Conservation (phyloP, 2,797 vertebrate species). For the Gobionotothen gibberifrons region DNA sequence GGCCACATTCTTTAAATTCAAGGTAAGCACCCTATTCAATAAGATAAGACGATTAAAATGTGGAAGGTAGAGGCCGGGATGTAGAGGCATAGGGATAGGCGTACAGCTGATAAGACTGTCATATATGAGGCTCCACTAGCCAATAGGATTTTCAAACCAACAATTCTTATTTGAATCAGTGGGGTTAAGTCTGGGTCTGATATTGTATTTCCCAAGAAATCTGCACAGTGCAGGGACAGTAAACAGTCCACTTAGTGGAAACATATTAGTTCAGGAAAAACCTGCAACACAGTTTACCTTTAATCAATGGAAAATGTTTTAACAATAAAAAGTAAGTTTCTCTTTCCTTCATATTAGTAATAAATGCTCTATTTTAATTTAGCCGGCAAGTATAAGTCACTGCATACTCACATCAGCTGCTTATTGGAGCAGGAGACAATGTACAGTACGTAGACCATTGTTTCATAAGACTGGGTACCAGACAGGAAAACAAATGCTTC, state of each 20-base stretch:
- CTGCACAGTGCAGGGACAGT: neutral
- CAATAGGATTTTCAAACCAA: conserved; percentile 4
- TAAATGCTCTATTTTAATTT: neutral
- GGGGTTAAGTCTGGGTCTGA: neutral
- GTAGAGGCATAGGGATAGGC: neutral
- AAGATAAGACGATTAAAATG: conserved; percentile 37
- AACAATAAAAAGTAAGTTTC: neutral
- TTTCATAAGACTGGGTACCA: neutral
- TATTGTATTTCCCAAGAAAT: neutral
- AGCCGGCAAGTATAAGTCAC: neutral
- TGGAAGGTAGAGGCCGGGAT: conserved; percentile 3
- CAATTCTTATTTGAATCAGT: conserved; percentile 11
- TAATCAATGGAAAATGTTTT: neutral
- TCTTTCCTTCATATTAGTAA: neutral
- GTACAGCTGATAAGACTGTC: neutral
- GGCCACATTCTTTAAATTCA: conserved; percentile 59
- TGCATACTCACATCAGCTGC: neutral
- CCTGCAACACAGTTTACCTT: neutral
- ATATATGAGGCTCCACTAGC: neutral
- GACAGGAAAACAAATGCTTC: neutral
- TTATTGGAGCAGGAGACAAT: neutral
- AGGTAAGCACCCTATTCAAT: conserved; percentile 39
- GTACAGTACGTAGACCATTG: neutral
- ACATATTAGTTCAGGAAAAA: neutral
- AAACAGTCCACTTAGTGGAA: neutral